phyloP scores from a whole-genome alignment of 2,888 invertebrate genomes.

The Branchellion lobata region DNA sequence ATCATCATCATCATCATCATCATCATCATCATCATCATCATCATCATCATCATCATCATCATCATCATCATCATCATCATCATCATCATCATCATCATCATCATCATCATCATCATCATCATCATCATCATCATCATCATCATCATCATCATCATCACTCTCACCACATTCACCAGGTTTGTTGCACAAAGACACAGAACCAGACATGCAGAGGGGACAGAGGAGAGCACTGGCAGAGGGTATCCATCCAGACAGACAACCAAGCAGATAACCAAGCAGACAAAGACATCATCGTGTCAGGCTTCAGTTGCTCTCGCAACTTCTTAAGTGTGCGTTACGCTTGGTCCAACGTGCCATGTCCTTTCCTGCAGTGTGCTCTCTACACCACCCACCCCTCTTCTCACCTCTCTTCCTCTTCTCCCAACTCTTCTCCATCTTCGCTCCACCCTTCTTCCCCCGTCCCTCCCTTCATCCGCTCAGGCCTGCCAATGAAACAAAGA shows the following conservation, averaged over 20 bases:
- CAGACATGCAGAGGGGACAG: neutral
- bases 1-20: constrained; percentile 23
- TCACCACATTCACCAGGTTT: neutral
- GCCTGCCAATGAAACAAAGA: constrained; percentile 1
- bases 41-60: constrained; percentile 23
- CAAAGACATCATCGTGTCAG: constrained; percentile 13
- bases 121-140: constrained; percentile 23
- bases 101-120: constrained; percentile 22
- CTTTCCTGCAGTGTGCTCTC: constrained; percentile 51
- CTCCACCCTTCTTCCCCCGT: constrained; percentile 20
- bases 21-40: constrained; percentile 26
- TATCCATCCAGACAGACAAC: neutral
- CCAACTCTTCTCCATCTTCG: too few relatives aligned
- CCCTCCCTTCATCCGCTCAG: constrained; percentile 39
- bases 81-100: constrained; percentile 26
- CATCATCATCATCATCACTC: constrained; percentile 26
- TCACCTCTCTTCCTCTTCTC: too few relatives aligned
- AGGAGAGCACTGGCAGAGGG: neutral
- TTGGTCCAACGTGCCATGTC: constrained; percentile 53
- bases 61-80: constrained; percentile 27
- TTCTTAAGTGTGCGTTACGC: constrained; percentile 50
- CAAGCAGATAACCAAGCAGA: neutral
- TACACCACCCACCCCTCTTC: too few relatives aligned
- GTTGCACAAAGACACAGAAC: neutral
- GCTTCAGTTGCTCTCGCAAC: constrained; percentile 9